Evolutionary conservation across 2,888 invertebrate species (phyloP).

Genomic region (Fragum whitleyi): DNA sequence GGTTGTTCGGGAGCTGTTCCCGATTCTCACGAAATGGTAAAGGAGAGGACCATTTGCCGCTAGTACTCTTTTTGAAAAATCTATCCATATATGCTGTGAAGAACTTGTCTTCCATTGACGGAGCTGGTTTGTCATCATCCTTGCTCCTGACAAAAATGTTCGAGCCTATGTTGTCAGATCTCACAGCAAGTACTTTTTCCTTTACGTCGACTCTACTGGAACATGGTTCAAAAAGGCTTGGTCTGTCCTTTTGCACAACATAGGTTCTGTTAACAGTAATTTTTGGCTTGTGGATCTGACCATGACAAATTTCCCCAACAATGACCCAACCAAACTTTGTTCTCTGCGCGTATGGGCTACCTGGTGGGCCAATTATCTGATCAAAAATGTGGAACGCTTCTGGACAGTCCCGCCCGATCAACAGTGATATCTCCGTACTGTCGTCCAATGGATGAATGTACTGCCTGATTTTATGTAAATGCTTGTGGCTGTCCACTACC

Average conservation of each 20-base stretch:
- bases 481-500: background rate
- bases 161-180: background rate
- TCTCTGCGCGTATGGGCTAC: background rate
- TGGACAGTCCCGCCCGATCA: background rate
- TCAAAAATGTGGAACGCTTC: background rate
- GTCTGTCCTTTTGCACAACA: background rate
- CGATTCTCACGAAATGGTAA: background rate
- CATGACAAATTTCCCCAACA: background rate
- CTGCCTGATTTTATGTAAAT: background rate
- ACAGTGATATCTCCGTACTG: background rate
- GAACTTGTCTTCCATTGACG: background rate
- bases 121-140: background rate
- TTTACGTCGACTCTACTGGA: background rate
- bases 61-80: background rate
- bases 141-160: background rate
- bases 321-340: background rate
- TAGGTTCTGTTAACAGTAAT: background rate
- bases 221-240: background rate
- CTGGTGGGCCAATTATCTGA: background rate
- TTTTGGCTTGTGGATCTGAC: constrained; percentile 1
- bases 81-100: background rate
- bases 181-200: background rate
- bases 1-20: background rate
- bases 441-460: background rate
- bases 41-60: background rate